phyloP scores from a whole-genome alignment of 2,797 vertebrate genomes.

The Lates japonicus region DNA sequence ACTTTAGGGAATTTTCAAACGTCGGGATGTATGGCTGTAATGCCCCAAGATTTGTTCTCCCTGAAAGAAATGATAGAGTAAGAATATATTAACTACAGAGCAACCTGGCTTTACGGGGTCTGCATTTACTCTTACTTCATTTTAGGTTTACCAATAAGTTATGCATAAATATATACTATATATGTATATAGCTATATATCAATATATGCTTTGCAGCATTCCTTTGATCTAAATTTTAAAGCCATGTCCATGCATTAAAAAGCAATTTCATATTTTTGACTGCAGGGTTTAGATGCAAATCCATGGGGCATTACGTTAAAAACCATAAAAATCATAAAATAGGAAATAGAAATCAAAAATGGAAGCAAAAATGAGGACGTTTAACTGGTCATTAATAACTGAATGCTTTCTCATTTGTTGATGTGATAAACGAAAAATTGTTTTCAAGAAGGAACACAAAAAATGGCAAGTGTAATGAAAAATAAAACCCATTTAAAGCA shows the following conservation, averaged over 20 bases:
- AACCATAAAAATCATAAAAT: constrained; percentile 87
- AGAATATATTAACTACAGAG: constrained; percentile 99
- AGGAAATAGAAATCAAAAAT: constrained; percentile 86
- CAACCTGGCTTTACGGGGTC: constrained; percentile 98
- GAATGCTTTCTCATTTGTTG: constrained; percentile 78
- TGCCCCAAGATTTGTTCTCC: constrained; percentile 99
- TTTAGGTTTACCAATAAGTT: constrained; percentile 86
- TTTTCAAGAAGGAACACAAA: constrained; percentile 79
- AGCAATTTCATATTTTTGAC: constrained; percentile 88
- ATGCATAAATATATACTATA: constrained; percentile 80
- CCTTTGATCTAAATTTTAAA: constrained; percentile 90
- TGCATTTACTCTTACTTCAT: constrained; percentile 89
- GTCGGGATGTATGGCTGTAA: constrained; percentile 99
- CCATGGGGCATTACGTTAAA: constrained; percentile 96
- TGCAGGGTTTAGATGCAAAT: constrained; percentile 93
- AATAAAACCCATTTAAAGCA: constrained; percentile 99
- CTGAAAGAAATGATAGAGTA: constrained; percentile 99
- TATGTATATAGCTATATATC: constrained; percentile 72
- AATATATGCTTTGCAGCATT: constrained; percentile 85
- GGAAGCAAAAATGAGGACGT: constrained; percentile 83
- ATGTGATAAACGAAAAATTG: constrained; percentile 77
- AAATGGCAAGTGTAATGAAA: constrained; percentile 90
- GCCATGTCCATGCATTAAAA: constrained; percentile 96
- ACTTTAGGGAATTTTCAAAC: constrained; percentile 99
- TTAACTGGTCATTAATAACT: constrained; percentile 78